These are phyloP conservation scores for Trochalopteron elliotii DNA, from an alignment of 2,113 vertebrate species.

Conservation along the genomic window DNA sequence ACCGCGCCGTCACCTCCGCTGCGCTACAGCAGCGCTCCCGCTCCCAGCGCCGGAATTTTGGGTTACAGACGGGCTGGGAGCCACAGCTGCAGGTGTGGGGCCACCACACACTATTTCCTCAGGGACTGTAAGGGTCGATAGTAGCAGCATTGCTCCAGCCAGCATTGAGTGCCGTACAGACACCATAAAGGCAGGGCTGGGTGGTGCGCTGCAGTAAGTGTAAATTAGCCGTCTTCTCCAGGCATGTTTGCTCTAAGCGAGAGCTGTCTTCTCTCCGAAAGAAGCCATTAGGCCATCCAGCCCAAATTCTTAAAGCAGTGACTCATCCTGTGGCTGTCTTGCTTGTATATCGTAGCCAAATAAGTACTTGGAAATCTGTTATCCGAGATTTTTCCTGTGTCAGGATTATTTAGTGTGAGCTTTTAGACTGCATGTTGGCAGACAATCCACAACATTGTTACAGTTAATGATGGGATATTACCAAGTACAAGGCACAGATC, in stretches of 20 bases:
- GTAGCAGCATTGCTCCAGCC: background rate
- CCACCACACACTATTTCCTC: background rate
- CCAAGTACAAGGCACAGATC: background rate
- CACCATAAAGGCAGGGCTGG: background rate
- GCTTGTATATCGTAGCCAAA: background rate
- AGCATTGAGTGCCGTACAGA: background rate
- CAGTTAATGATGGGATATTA: background rate
- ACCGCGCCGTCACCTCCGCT: background rate
- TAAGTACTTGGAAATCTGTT: background rate
- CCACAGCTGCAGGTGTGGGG: background rate
- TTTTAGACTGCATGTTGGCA: background rate
- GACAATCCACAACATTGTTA: background rate
- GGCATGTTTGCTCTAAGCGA: background rate
- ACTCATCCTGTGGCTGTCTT: background rate
- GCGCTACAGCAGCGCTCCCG: background rate
- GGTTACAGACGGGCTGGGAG: background rate
- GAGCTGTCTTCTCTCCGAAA: background rate
- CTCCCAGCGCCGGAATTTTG: accelerated
- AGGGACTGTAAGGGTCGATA: background rate
- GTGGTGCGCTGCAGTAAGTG: background rate
- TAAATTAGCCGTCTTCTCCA: background rate
- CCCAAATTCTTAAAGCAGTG: background rate
- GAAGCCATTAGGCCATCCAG: background rate
- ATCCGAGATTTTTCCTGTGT: background rate
- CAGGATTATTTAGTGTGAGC: background rate